Evolutionary conservation across 2,888 invertebrate genomes (phyloP), one percentile per base, ranked within the genome.

Genomic region (Tiliacea citrago): DNA sequence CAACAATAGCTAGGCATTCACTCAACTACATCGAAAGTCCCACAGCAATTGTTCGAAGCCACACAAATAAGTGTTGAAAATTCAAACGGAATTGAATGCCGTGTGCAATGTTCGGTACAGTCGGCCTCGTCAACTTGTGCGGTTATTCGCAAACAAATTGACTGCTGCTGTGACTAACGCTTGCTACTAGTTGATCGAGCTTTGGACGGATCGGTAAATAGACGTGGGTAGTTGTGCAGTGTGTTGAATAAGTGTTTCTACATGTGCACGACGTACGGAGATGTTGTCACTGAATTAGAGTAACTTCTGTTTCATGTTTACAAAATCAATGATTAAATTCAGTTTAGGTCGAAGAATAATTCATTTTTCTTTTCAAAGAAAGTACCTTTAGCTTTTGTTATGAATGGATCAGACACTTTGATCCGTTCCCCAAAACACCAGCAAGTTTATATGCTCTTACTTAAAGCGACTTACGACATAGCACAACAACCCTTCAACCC

Each of bases 41-140:
- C 67, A 61, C 67, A 75, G 61, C 81, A 81, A 82, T 84, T 81
- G 85, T 84, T 75, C n/a, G 63, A 68, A 67, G 13, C 53, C 68
- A 57, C 65, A 75, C 66, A 49, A 70, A 82, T 84, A 81, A 84
- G 66, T 84, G 85, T 69, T 85, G 82, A 72, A 81, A 82, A 72
- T 82, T 63, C 72, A 49, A 76, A 62, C 39, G 49, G 71, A 81
- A 82, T 76, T 82, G 81, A 68, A 66, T 71, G 84, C 67, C 58
- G 66, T 63, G 65, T 84, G 68, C 71, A 62, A 51, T 39, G 68
- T 55, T 68, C 74, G 62, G 35, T 62, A 35, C 29, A 47, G 57
- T 24, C 51, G 49, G 66, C 24, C 45, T 69, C 72, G 72, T 76
- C 77, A 76, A 82, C 60, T 72, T 57, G 77, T 85, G 85, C 71